Conservation (phyloP, 1,140 invertebrate genomes). For the Nephotettix cincticeps region DNA sequence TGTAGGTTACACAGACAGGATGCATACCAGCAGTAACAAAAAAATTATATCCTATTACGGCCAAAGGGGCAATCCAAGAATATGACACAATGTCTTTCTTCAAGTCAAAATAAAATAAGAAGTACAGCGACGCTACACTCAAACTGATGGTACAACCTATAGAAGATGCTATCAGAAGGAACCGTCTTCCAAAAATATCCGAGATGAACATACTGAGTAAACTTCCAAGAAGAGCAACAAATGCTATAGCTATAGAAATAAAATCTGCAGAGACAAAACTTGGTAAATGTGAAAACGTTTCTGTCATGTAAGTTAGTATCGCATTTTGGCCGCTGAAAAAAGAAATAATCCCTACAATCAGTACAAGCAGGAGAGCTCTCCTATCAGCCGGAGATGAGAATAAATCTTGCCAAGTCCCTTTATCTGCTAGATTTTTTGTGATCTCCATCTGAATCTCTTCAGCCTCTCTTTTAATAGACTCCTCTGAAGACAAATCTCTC, state of each 20-base stretch:
- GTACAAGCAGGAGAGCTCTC: conserved; percentile 35
- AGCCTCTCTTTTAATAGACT: conserved; percentile 39
- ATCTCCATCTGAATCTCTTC: conserved; percentile 33
- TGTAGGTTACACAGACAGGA: conserved; percentile 32
- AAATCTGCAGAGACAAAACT: not conserved
- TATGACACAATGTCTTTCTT: not conserved
- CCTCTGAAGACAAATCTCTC: conserved; percentile 44
- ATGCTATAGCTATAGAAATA: not conserved
- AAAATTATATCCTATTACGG: conserved; percentile 27
- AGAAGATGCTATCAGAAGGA: not conserved
- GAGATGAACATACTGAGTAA: not conserved
- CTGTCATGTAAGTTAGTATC: conserved; percentile 35
- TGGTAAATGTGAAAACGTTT: not conserved
- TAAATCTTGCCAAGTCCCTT: conserved; percentile 33
- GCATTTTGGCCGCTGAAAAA: conserved; percentile 36
- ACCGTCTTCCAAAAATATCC: not conserved
- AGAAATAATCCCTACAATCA: conserved; percentile 36
- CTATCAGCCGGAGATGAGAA: conserved; percentile 30
- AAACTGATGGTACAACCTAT: not conserved
- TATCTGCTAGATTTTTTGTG: conserved; percentile 30
- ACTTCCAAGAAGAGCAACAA: conserved; percentile 2
- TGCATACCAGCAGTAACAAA: conserved; percentile 32
- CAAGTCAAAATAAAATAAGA: not conserved
- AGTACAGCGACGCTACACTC: not conserved
- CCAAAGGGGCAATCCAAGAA: conserved; percentile 28